Conservation (phyloP, 2,113 vertebrate species). For the Oophaga pumilio region DNA sequence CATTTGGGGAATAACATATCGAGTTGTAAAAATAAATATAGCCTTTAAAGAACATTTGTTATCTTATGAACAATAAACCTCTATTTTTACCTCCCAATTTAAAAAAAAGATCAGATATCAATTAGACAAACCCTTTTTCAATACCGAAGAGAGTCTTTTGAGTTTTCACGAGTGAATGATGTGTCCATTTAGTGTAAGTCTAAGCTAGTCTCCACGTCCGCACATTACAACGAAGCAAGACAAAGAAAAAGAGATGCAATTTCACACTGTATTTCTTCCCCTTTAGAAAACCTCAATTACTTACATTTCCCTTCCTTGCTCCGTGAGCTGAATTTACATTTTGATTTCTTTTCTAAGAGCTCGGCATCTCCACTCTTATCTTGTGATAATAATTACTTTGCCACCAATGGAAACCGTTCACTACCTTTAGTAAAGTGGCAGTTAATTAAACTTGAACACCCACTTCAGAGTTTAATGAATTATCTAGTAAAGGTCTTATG, state of each 20-base stretch:
- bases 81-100: not conserved
- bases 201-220: not conserved
- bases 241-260: conserved; percentile 4
- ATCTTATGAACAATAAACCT: not conserved
- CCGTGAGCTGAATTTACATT: conserved; percentile 44
- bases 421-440: conserved; percentile 40
- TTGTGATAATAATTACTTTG: conserved; percentile 41
- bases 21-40: not conserved
- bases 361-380: conserved; percentile 23
- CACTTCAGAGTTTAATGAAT: conserved; percentile 49
- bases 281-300: conserved; percentile 43
- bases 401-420: conserved; percentile 30
- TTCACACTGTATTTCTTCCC: not conserved
- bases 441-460: conserved; percentile 52
- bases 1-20: not conserved
- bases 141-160: not conserved
- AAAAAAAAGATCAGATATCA: not conserved
- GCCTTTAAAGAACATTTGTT: not conserved
- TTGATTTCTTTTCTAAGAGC: conserved; percentile 12
- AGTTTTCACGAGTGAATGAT: not conserved
- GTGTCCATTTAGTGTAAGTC: not conserved
- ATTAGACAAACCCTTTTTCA: not conserved
- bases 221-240: not conserved
- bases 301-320: conserved; percentile 26
- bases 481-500: conserved; percentile 45